These are phyloP conservation scores for Bombus balteatus DNA, from an alignment of 1,140 invertebrate species.

Conservation along the genomic window DNA sequence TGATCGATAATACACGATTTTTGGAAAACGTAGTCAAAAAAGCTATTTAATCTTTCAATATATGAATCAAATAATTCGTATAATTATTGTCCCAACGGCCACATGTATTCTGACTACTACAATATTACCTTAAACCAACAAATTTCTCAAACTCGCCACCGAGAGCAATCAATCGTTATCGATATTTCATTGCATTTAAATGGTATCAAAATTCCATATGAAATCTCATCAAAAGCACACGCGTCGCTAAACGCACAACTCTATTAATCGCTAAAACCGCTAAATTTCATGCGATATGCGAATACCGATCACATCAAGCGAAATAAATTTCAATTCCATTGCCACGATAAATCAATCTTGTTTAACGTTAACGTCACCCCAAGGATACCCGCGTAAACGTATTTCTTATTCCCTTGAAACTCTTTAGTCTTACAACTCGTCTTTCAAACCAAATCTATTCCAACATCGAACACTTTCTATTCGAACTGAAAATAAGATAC, in stretches of 20 bases:
- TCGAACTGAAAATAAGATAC: neutral
- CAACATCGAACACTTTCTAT: neutral
- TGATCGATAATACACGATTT: too few relatives aligned
- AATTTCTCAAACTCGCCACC: neutral
- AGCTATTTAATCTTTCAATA: too few relatives aligned
- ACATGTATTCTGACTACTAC: neutral
- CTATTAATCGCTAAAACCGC: neutral
- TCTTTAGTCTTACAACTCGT: neutral
- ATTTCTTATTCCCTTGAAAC: neutral
- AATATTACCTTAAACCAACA: neutral
- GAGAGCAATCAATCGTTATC: neutral
- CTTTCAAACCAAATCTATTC: neutral
- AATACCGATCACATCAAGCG: neutral
- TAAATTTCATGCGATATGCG: neutral
- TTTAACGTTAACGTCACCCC: conserved; percentile 8
- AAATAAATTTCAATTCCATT: conserved; percentile 26
- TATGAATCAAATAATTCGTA: too few relatives aligned
- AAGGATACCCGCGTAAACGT: neutral
- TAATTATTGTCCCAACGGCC: too few relatives aligned
- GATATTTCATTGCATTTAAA: neutral
- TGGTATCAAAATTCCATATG: neutral
- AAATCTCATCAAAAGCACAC: neutral
- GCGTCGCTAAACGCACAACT: neutral
- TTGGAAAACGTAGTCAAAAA: too few relatives aligned
- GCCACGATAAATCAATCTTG: conserved; percentile 1